Evolutionary conservation across 1,140 invertebrate genomes (phyloP), one percentile per base, ranked within the genome.

Genomic region (Nebria ingens): DNA sequence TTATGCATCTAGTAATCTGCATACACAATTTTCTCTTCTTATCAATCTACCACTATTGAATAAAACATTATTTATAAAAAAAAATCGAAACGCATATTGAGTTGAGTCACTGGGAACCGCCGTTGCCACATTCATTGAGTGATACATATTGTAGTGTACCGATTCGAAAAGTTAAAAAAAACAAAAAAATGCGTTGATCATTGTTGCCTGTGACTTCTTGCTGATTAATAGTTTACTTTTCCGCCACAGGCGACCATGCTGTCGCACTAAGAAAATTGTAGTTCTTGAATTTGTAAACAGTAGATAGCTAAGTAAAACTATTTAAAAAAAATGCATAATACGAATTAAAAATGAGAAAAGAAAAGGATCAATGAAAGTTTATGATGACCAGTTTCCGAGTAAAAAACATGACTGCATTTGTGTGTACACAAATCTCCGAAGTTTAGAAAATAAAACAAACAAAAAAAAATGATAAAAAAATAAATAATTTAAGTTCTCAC

Each of bases 231-330:
- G n/a, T n/a, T n/a, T n/a, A n/a, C n/a, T n/a, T n/a, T n/a, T n/a
- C n/a, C n/a, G n/a, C n/a, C n/a, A n/a, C n/a, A n/a, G n/a, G n/a
- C n/a, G n/a, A n/a, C n/a, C n/a, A n/a, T n/a, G n/a, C n/a, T n/a
- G n/a, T n/a, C n/a, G n/a, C n/a, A n/a, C 13, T 4, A 29, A 17
- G 9, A 45, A 45, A 45, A 45, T 45, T 45, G 40, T 45, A 45
- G 40, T 45, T 12, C 9, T 12, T 17, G 40, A 45, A 45, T 45
- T 45, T 45, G 40, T 45, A 45, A 45, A 45, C 40, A 45, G 40
- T 45, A 45, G 40, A 45, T 45, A 45, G 40, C 9, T 45, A 45
- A 45, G 40, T 45, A 17, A 45, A 45, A 45, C 40, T 45, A 45
- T 45, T n/a, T 34, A 34, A 34, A 34, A 34, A 45, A 45, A 45